phyloP scores from a whole-genome alignment of 2,113 vertebrate species.

The Upupa epops region DNA sequence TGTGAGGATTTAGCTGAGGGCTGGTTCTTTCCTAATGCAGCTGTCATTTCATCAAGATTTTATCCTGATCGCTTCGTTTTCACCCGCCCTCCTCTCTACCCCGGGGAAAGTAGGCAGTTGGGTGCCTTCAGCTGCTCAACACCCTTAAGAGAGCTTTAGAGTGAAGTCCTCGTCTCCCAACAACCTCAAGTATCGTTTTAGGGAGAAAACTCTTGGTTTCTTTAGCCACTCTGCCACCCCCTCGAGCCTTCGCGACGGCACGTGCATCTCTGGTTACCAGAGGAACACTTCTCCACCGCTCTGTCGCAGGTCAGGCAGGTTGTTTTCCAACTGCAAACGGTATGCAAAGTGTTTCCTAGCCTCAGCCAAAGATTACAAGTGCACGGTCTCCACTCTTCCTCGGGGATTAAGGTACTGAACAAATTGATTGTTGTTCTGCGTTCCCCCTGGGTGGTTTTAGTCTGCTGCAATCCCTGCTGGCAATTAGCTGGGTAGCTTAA shows the following conservation, averaged over 20 bases:
- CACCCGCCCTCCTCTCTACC: neutral
- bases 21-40: neutral
- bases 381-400: neutral
- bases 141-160: neutral
- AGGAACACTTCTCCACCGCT: neutral
- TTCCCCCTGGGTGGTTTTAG: neutral
- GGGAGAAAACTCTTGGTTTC: neutral
- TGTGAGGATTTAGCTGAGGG: neutral
- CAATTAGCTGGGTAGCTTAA: slow-evolving; percentile 16
- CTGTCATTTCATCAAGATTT: neutral
- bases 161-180: neutral
- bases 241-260: neutral
- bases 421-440: slow-evolving; percentile 7
- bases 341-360: slow-evolving; percentile 4
- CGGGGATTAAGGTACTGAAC: slow-evolving; percentile 32
- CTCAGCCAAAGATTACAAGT: neutral
- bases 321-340: neutral
- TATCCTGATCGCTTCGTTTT: neutral
- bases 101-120: neutral
- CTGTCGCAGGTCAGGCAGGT: neutral
- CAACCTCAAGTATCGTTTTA: neutral
- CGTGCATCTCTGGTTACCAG: neutral
- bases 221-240: neutral
- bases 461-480: slow-evolving; percentile 2
- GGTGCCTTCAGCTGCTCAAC: neutral